These are phyloP conservation scores for Hoplodrina ambigua DNA, from an alignment of 2,888 invertebrate genomes.

Conservation along the genomic window DNA sequence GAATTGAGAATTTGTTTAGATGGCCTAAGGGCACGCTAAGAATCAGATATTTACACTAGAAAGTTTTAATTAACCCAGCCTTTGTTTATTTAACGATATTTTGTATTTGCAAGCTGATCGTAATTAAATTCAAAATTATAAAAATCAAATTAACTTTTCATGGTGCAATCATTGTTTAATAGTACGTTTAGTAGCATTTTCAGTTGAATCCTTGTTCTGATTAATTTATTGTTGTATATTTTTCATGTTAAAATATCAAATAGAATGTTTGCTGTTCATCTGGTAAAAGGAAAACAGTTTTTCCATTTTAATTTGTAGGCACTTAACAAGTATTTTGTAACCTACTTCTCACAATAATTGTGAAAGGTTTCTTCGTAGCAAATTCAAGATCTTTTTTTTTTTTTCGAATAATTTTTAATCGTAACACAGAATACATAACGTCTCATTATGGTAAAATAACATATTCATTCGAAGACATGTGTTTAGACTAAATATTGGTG, in stretches of 20 bases:
- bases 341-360: too few species aligned
- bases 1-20: not conserved
- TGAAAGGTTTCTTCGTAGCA: too few species aligned
- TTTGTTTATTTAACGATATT: not conserved
- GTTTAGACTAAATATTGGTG: not conserved
- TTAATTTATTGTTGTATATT: not conserved
- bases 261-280: not conserved
- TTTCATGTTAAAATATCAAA: not conserved
- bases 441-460: not conserved
- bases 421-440: slow-evolving; percentile 1
- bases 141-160: not conserved
- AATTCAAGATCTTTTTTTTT: too few species aligned
- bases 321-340: too few species aligned
- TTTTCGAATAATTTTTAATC: not conserved
- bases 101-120: not conserved
- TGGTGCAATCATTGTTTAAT: not conserved
- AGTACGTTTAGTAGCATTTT: not conserved
- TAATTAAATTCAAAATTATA: not conserved
- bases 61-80: slow-evolving; percentile 23
- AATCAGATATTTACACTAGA: not conserved
- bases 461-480: not conserved
- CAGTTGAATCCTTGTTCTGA: not conserved
- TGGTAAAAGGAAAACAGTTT: not conserved
- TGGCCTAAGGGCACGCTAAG: not conserved
- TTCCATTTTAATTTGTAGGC: not conserved